These are phyloP conservation scores for Mus caroli DNA, from an alignment of 2,797 vertebrate genomes.

Conservation along the genomic window DNA sequence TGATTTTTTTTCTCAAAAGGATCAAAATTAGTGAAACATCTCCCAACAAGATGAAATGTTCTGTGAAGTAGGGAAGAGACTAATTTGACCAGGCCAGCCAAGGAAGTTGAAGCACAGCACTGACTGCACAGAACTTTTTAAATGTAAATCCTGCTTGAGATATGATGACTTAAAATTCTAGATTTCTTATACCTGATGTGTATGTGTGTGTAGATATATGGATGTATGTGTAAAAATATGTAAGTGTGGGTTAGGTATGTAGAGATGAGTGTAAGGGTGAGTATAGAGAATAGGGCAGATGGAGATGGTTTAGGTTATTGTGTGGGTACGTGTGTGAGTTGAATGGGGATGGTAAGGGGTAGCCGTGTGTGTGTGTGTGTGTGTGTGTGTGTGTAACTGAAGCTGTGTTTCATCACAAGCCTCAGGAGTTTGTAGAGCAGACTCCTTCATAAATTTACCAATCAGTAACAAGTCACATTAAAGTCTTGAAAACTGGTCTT, in stretches of 20 bases:
- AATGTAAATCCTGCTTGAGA: background rate
- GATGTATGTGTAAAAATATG: background rate
- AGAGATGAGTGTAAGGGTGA: background rate
- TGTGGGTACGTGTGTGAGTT: background rate
- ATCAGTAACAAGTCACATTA: background rate
- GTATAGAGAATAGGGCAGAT: no score
- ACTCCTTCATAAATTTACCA: background rate
- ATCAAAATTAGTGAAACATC: constrained; percentile 23
- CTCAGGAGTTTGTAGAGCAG: background rate
- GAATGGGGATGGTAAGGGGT: background rate
- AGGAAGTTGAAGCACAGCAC: constrained; percentile 35
- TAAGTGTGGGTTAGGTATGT: background rate
- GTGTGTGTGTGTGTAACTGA: background rate
- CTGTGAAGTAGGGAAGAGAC: background rate
- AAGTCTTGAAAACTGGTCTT: constrained; percentile 35
- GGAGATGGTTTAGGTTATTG: background rate
- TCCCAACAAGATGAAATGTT: constrained; percentile 19
- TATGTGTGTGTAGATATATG: background rate
- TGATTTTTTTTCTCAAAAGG: constrained; percentile 16
- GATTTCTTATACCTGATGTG: background rate
- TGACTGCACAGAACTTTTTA: background rate
- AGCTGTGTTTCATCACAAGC: background rate
- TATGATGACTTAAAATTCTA: background rate
- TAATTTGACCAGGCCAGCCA: constrained; percentile 27
- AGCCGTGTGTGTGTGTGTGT: no score